Evolutionary conservation across 2,888 invertebrate genomes (phyloP).

Genomic region (Cheilosia grossa): DNA sequence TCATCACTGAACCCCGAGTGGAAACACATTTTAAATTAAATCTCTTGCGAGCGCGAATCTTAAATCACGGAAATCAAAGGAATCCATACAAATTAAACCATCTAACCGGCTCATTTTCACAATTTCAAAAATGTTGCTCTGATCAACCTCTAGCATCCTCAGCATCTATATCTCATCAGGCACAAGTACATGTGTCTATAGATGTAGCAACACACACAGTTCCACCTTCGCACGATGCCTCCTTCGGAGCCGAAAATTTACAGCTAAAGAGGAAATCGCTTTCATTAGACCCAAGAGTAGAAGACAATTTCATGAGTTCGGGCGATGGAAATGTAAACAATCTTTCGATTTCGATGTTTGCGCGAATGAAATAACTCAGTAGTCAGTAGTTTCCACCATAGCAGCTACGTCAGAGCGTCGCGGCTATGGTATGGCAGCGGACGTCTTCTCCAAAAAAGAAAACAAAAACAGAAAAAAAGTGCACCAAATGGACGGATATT

Average conservation of each 20-base stretch:
- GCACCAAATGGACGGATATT: slow-evolving; percentile 49
- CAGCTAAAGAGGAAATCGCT: slow-evolving; percentile 62
- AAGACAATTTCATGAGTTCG: slow-evolving; percentile 39
- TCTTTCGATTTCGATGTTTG: slow-evolving; percentile 66
- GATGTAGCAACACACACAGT: background rate
- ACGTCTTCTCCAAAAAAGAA: slow-evolving; percentile 1
- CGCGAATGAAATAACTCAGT: slow-evolving; percentile 64
- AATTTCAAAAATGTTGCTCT: slow-evolving; percentile 31
- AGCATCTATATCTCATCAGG: background rate
- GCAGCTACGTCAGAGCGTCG: background rate
- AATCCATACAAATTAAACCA: slow-evolving; percentile 33
- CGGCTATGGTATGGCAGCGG: background rate
- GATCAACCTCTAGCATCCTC: slow-evolving; percentile 3
- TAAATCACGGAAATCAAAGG: slow-evolving; percentile 34
- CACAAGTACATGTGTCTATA: background rate
- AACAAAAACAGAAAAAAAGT: background rate
- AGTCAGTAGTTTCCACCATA: slow-evolving; percentile 41
- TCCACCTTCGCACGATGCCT: background rate
- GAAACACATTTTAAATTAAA: slow-evolving; percentile 25
- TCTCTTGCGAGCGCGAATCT: background rate
- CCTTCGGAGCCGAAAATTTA: slow-evolving; percentile 43
- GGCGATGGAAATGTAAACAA: slow-evolving; percentile 70
- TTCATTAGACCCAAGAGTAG: slow-evolving; percentile 53
- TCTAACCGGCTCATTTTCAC: slow-evolving; percentile 7
- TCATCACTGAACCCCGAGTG: background rate